A percentile compares a stretch with the other conserved stretches of the same genome.
These are phyloP conservation scores for Nymphalis io DNA, from an alignment of 1,140 invertebrate genomes.

Conservation along the genomic window DNA sequence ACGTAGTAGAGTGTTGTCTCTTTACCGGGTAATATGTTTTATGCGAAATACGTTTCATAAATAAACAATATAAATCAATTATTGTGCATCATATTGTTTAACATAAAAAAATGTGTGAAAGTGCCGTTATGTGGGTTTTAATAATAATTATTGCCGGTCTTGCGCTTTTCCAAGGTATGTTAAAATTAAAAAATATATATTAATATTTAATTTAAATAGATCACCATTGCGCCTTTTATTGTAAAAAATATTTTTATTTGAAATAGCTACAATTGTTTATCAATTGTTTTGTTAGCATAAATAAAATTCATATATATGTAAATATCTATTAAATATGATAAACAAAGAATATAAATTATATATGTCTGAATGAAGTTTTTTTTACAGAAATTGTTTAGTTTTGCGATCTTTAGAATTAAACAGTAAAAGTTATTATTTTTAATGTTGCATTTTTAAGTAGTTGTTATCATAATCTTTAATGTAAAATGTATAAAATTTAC, in stretches of 20 bases:
- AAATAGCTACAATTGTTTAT: no score
- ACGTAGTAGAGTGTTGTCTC: constrained; percentile 35
- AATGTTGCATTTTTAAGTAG: no score
- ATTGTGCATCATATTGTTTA: constrained; percentile 10
- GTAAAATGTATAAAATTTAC: no score
- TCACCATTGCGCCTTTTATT: no score
- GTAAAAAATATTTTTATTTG: no score
- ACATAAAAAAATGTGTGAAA: constrained; percentile 9
- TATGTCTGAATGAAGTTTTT: no score
- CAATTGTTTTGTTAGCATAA: no score
- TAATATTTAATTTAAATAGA: not conserved
- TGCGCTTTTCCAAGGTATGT: constrained; percentile 47
- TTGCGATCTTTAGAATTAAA: not conserved
- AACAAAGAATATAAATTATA: no score
- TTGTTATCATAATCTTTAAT: no score
- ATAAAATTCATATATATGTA: no score
- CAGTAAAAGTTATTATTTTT: no score
- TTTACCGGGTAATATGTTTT: constrained; percentile 26
- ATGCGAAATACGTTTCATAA: constrained; percentile 27
- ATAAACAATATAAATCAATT: constrained; percentile 19
- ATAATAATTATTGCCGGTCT: constrained; percentile 33
- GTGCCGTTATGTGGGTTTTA: constrained; percentile 39
- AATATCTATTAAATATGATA: no score
- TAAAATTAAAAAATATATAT: constrained; percentile 9
- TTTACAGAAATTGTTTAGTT: not conserved